Evolutionary conservation across 2,888 invertebrate genomes (phyloP).

Genomic region (Dryobotodes eremita): DNA sequence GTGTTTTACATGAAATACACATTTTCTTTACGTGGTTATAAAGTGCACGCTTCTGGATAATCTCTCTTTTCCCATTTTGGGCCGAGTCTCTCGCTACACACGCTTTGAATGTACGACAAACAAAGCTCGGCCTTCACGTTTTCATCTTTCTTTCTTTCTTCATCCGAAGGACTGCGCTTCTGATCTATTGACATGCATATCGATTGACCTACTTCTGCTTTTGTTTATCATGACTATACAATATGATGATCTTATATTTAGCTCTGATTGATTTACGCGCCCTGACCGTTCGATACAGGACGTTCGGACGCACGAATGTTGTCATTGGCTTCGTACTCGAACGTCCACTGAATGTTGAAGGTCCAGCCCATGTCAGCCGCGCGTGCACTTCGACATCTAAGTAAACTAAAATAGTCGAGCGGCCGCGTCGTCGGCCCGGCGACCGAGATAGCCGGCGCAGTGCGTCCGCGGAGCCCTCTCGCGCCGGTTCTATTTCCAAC

Average conservation of each 20-base stretch:
- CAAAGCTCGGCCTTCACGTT: slow-evolving; percentile 49
- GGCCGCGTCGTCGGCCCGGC: slow-evolving; percentile 84
- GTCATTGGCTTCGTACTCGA: slow-evolving; percentile 71
- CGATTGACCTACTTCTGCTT: slow-evolving; percentile 65
- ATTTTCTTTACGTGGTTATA: background rate
- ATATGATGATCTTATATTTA: slow-evolving; percentile 18
- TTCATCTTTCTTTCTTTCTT: too few species aligned
- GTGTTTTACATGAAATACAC: background rate
- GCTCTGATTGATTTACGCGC: slow-evolving; percentile 42
- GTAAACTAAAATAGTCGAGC: slow-evolving; percentile 90
- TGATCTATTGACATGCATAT: slow-evolving; percentile 70
- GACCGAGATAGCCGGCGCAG: slow-evolving; percentile 90
- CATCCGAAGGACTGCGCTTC: slow-evolving; percentile 53
- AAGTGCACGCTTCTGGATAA: slow-evolving; percentile 14
- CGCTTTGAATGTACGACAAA: slow-evolving; percentile 30
- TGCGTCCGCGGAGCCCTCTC: slow-evolving; percentile 88
- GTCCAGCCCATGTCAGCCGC: slow-evolving; percentile 83
- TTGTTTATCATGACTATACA: slow-evolving; percentile 23
- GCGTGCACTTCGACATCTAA: slow-evolving; percentile 90
- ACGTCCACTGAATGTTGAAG: slow-evolving; percentile 79
- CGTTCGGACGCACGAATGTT: slow-evolving; percentile 65
- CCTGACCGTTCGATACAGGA: slow-evolving; percentile 42
- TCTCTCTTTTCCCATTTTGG: slow-evolving; percentile 19
- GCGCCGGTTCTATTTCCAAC: slow-evolving; percentile 90
- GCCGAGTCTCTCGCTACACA: slow-evolving; percentile 27